Evolutionary conservation across 2,888 invertebrate genomes (phyloP).

Genomic region (Hemaris fuciformis): DNA sequence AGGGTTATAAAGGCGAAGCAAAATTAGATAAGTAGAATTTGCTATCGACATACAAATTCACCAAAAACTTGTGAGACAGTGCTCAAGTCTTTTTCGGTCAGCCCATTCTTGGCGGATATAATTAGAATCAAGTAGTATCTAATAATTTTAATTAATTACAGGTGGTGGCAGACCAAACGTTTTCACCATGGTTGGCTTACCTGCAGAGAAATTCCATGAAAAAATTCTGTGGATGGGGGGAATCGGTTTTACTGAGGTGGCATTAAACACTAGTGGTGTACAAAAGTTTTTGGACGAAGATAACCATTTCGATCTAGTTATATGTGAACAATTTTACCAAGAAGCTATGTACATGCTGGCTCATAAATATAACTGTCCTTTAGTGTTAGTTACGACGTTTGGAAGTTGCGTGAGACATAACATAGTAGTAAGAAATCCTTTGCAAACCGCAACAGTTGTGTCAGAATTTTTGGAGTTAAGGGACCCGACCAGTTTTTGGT

Average conservation of each 20-base stretch:
- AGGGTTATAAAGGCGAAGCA: too few species aligned
- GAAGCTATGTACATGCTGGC: slow-evolving; percentile 70
- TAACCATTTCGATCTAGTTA: slow-evolving; percentile 67
- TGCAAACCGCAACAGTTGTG: slow-evolving; percentile 62
- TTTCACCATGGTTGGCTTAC: slow-evolving; percentile 58
- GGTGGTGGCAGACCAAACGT: slow-evolving; percentile 63
- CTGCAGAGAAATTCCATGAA: slow-evolving; percentile 60
- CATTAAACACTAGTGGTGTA: slow-evolving; percentile 56
- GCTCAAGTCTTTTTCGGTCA: too few species aligned
- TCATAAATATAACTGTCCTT: slow-evolving; percentile 68
- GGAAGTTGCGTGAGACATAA: slow-evolving; percentile 73
- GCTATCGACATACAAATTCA: too few species aligned
- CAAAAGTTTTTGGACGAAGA: slow-evolving; percentile 52
- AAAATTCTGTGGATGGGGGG: slow-evolving; percentile 63
- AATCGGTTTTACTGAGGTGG: slow-evolving; percentile 55
- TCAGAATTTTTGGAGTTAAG: slow-evolving; percentile 60
- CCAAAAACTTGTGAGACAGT: too few species aligned
- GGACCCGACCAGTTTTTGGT: slow-evolving; percentile 77
- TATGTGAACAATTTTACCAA: slow-evolving; percentile 74
- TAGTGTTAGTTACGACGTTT: slow-evolving; percentile 61
- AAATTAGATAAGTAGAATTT: too few species aligned
- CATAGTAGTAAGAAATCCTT: slow-evolving; percentile 58
- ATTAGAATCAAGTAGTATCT: not conserved
- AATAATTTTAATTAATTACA: slow-evolving; percentile 33
- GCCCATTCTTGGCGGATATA: too few species aligned